Evolutionary conservation across 2,797 vertebrate genomes (phyloP).

Genomic region (Chrysocyon brachyurus): DNA sequence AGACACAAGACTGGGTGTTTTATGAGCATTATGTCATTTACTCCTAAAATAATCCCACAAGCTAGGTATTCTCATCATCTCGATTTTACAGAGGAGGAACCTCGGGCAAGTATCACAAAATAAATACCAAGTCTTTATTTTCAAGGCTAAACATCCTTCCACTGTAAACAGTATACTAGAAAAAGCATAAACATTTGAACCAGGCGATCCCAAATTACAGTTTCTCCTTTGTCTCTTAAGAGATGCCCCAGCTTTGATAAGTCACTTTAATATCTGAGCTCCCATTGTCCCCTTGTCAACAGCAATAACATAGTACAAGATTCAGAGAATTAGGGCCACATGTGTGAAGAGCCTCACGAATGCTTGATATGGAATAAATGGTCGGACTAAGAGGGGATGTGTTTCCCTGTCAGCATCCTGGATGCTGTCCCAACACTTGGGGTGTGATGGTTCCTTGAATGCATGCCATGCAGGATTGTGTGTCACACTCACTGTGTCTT

Average conservation of each 20-base stretch:
- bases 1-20: background rate
- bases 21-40: background rate
- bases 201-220: background rate
- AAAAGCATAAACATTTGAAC: background rate
- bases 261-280: background rate
- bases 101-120: background rate
- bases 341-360: background rate
- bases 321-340: background rate
- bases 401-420: background rate
- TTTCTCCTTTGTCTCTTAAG: background rate
- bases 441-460: background rate
- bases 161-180: rapidly evolving
- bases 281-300: background rate
- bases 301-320: background rate
- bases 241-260: background rate
- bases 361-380: background rate
- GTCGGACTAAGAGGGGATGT: background rate
- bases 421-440: no score
- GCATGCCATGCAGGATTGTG: no score
- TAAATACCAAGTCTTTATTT: background rate
- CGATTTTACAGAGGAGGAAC: background rate
- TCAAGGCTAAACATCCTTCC: background rate
- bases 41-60: background rate
- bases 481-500: background rate
- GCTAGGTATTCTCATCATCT: no score